phyloP scores from a whole-genome alignment of 2,888 invertebrate species.

The Homarus gammarus region DNA sequence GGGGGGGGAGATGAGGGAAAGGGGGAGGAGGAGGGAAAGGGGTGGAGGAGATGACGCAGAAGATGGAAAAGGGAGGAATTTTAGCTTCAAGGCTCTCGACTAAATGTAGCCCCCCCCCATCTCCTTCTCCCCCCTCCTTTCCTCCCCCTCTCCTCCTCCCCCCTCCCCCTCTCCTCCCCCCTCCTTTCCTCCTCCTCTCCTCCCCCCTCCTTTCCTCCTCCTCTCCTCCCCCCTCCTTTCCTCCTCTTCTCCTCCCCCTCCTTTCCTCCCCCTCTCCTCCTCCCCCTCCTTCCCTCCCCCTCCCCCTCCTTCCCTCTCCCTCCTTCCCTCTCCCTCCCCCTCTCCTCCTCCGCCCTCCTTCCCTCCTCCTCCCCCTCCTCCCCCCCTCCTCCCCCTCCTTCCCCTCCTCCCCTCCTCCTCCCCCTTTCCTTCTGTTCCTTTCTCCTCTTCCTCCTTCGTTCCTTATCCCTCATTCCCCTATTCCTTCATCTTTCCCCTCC shows the following conservation, averaged over 20 bases:
- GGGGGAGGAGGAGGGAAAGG: not conserved
- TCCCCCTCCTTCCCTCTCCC: slow-evolving; percentile 17
- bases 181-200: too few species aligned
- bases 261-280: not conserved
- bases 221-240: not conserved
- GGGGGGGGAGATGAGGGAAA: not conserved
- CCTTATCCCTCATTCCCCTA: not conserved
- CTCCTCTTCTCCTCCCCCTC: not conserved
- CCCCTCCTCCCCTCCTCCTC: not conserved
- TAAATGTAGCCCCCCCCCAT: not conserved
- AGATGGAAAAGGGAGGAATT: not conserved
- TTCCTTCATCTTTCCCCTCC: not conserved
- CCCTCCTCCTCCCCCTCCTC: not conserved
- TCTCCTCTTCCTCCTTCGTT: not conserved
- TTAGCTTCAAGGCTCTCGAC: too few species aligned
- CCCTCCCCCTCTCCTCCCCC: too few species aligned
- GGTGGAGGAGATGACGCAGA: not conserved
- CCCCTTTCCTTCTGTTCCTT: not conserved
- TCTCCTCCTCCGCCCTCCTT: not conserved
- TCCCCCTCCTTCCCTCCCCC: slow-evolving; percentile 11
- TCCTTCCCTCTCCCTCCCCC: slow-evolving; percentile 7
- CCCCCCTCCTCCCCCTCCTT: not conserved
- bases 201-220: not conserved
- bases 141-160: too few species aligned
- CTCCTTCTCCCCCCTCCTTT: too few species aligned